These are phyloP conservation scores for Lithobates pipiens DNA, from an alignment of 2,797 vertebrate species.

Conservation along the genomic window DNA sequence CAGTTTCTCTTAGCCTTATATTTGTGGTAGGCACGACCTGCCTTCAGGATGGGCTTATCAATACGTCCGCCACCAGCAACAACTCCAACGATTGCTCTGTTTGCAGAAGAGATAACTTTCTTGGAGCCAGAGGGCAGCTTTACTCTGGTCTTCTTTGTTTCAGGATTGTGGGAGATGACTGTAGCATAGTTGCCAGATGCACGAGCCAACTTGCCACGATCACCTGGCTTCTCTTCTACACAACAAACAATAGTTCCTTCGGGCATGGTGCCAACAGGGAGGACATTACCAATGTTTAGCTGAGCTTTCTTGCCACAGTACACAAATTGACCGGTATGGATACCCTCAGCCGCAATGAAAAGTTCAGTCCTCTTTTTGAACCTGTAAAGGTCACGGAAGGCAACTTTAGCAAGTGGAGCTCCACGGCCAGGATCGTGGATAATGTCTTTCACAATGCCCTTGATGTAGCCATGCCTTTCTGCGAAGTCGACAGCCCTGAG, in stretches of 20 bases:
- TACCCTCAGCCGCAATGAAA: slow-evolving; percentile 96
- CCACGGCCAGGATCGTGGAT: slow-evolving; percentile 97
- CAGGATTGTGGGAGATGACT: slow-evolving; percentile 96
- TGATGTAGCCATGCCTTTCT: no score
- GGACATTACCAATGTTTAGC: slow-evolving; percentile 96
- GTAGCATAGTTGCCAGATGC: slow-evolving; percentile 98
- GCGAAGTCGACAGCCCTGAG: slow-evolving; percentile 95
- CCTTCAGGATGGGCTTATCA: slow-evolving; percentile 98
- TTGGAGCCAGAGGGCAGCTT: slow-evolving; percentile 97
- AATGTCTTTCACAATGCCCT: no score
- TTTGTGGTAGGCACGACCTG: slow-evolving; percentile 98
- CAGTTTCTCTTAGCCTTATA: slow-evolving; percentile 99
- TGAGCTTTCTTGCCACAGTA: slow-evolving; percentile 99
- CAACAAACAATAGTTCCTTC: slow-evolving; percentile 98
- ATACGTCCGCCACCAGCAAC: slow-evolving; percentile 97
- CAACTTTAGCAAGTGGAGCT: slow-evolving; percentile 94
- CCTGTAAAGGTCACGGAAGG: slow-evolving; percentile 93
- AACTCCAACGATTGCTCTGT: slow-evolving; percentile 95
- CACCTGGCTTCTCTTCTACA: slow-evolving; percentile 95
- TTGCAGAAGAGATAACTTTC: slow-evolving; percentile 95
- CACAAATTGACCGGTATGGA: slow-evolving; percentile 97
- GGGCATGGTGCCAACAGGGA: slow-evolving; percentile 95
- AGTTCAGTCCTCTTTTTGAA: slow-evolving; percentile 97
- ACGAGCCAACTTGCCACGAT: slow-evolving; percentile 94
- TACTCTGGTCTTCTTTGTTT: slow-evolving; percentile 96